Evolutionary conservation across 2,888 invertebrate species (phyloP).

Genomic region (Platycnemis pennipes): DNA sequence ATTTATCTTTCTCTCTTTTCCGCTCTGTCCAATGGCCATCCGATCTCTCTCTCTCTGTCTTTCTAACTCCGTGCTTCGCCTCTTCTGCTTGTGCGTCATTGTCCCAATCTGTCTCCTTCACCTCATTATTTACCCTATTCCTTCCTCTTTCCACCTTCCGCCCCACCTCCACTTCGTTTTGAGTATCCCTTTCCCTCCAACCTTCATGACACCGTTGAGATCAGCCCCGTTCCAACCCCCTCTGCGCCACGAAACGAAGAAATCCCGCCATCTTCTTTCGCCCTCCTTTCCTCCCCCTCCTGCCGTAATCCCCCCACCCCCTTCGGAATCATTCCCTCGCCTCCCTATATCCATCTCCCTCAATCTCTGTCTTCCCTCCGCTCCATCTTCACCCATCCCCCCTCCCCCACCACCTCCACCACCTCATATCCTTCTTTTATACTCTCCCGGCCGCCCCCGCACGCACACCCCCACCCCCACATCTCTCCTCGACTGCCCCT

Average conservation of each 20-base stretch:
- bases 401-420: not conserved
- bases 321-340: not conserved
- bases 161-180: not conserved
- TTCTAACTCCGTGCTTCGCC: not conserved
- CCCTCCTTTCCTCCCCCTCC: not conserved
- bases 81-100: not conserved
- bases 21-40: too few species aligned
- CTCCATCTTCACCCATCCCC: not conserved
- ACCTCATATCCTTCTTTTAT: not conserved
- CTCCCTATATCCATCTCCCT: conserved; percentile 8
- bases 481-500: not conserved
- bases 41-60: not conserved
- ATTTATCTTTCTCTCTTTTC: too few species aligned
- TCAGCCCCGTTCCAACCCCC: not conserved
- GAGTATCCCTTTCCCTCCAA: not conserved
- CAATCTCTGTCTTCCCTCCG: conserved; percentile 25
- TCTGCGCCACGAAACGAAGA: not conserved
- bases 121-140: not conserved
- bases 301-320: not conserved
- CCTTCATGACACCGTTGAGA: not conserved
- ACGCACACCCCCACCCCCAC: not conserved
- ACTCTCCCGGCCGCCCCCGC: not conserved
- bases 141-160: not conserved
- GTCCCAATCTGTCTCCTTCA: not conserved
- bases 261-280: not conserved